Percentiles rank a stretch among this genome's conserved stretches.
Evolutionary conservation across 2,113 vertebrate genomes (phyloP).

Genomic region (Crotalus helleri): DNA sequence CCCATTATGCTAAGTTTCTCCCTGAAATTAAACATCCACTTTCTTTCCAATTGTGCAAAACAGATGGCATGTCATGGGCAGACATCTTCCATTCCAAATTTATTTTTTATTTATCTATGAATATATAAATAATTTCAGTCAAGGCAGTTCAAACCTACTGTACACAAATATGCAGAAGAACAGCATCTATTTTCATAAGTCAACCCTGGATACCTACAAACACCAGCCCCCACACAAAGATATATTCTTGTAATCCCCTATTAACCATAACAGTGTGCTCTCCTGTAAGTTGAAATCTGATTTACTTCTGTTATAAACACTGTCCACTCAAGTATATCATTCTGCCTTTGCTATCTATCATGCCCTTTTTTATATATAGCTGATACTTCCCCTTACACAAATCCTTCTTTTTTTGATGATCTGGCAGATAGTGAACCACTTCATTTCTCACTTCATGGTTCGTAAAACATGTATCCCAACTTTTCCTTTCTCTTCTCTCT

Average conservation of each 20-base stretch:
- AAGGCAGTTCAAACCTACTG: not conserved
- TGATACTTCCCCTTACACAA: not conserved
- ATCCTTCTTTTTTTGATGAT: not conserved
- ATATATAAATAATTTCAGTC: not conserved
- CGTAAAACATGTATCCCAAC: not conserved
- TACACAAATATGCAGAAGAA: not conserved
- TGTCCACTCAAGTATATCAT: slow-evolving; percentile 9
- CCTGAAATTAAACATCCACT: not conserved
- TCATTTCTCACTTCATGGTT: not conserved
- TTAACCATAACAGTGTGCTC: not conserved
- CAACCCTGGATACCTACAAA: not conserved
- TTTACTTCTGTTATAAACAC: not conserved
- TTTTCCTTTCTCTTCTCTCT: not conserved
- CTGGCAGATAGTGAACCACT: not conserved
- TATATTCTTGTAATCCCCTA: not conserved
- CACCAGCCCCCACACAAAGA: not conserved
- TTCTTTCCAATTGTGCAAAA: not conserved
- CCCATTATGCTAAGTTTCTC: not conserved
- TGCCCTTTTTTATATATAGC: not conserved
- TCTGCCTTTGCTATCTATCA: not conserved
- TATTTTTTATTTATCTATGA: not conserved
- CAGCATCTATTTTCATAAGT: not conserved
- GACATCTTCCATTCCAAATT: not conserved
- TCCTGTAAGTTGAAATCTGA: slow-evolving; percentile 24
- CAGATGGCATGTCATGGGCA: not conserved